A percentile compares a stretch with the other conserved stretches of the same genome.
Evolutionary conservation across 2,797 vertebrate species (phyloP).

Genomic region (Oreochromis grahami): DNA sequence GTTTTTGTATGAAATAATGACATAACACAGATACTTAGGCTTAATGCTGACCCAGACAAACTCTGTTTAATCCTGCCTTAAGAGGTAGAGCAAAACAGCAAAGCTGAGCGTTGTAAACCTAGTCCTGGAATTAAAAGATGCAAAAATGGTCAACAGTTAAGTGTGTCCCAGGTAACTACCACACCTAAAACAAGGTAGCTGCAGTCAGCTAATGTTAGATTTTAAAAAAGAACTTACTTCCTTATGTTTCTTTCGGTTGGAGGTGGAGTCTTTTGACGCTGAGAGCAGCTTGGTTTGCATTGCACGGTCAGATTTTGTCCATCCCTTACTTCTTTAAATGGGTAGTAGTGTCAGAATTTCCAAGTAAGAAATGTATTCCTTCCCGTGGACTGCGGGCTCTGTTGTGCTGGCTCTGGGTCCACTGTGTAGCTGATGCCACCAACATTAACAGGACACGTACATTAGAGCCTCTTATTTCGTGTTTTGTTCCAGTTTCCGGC

Average conservation of each 20-base stretch:
- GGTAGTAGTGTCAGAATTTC: neutral
- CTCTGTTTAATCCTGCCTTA: neutral
- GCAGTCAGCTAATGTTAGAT: neutral
- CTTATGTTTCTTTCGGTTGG: neutral
- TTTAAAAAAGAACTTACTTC: neutral
- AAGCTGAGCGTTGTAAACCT: neutral
- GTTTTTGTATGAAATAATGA: neutral
- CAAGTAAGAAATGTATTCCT: neutral
- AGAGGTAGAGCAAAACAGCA: neutral
- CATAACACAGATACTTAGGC: neutral
- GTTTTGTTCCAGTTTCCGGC: rapidly evolving
- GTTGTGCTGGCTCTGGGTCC: neutral
- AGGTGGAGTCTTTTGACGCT: neutral
- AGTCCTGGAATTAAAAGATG: neutral
- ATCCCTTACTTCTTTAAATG: neutral
- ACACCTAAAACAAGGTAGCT: neutral
- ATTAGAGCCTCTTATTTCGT: neutral
- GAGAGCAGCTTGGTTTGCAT: neutral
- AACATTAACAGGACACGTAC: neutral
- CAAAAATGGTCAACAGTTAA: neutral
- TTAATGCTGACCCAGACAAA: neutral
- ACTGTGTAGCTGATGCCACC: neutral
- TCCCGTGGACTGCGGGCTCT: neutral
- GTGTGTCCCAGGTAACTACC: neutral
- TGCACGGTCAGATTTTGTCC: neutral